Evolutionary conservation across 2,888 invertebrate species (phyloP).

Genomic region (Glyphotaelius pellucidus): DNA sequence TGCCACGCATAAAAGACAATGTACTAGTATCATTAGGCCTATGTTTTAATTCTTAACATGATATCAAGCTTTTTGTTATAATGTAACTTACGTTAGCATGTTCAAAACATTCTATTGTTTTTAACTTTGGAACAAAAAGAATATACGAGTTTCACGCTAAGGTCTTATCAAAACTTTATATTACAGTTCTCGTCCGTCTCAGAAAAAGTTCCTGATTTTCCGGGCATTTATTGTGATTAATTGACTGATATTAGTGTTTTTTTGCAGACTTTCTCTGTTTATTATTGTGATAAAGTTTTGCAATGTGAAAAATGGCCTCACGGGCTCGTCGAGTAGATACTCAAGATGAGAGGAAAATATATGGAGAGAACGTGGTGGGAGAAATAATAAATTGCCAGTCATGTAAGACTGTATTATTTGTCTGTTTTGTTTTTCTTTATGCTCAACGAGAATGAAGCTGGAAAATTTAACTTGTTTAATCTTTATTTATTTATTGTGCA

Average conservation of each 20-base stretch:
- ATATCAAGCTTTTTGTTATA: no score
- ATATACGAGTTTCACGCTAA: neutral
- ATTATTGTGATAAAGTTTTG: conserved; percentile 53
- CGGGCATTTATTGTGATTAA: conserved; percentile 52
- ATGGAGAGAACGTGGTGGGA: conserved; percentile 27
- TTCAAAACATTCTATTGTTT: neutral
- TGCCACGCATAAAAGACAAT: no score
- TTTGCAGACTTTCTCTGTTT: conserved; percentile 27
- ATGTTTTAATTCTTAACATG: no score
- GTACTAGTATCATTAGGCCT: no score
- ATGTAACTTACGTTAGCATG: neutral
- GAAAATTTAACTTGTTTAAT: neutral
- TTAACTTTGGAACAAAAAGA: neutral
- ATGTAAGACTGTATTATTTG: conserved; percentile 35
- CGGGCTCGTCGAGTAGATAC: conserved; percentile 39
- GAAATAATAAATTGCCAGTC: conserved; percentile 43
- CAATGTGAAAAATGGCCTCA: conserved; percentile 49
- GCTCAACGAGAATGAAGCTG: neutral
- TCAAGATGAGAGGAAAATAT: conserved; percentile 39
- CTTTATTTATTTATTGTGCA: no score
- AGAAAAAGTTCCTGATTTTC: conserved; percentile 47
- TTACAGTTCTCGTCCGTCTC: conserved; percentile 28
- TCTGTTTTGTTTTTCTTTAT: conserved; percentile 20
- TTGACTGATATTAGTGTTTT: conserved; percentile 51
- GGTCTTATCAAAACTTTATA: conserved; percentile 22